A percentile compares a stretch with the other conserved stretches of the same genome.
These are phyloP conservation scores for Cantharis flavilabris DNA, from an alignment of 2,888 invertebrate genomes.

Conservation along the genomic window DNA sequence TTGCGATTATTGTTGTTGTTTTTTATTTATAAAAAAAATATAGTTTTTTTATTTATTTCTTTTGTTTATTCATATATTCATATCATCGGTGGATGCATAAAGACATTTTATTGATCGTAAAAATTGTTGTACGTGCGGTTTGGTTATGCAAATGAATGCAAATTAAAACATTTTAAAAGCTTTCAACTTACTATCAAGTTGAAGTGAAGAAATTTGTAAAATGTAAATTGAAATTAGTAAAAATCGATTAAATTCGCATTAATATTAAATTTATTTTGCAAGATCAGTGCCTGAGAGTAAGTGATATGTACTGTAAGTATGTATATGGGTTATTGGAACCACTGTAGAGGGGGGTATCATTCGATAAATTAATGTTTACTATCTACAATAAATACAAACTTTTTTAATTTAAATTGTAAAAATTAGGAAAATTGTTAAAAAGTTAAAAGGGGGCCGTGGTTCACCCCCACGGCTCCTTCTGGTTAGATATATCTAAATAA, in stretches of 20 bases:
- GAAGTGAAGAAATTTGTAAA: neutral
- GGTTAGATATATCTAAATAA: no score
- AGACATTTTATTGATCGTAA: neutral
- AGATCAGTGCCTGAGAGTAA: neutral
- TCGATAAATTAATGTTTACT: no score
- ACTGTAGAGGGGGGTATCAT: no score
- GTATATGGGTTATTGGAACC: no score
- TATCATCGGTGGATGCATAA: neutral
- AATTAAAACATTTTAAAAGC: neutral
- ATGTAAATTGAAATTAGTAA: neutral
- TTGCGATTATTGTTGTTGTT: neutral
- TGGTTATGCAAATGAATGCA: neutral
- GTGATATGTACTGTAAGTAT: no score
- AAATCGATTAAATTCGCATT: neutral
- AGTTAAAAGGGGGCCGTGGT: no score
- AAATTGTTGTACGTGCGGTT: neutral
- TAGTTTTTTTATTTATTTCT: neutral
- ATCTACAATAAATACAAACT: no score
- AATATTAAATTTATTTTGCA: neutral
- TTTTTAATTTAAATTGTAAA: no score
- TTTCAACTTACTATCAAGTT: neutral
- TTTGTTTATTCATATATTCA: neutral
- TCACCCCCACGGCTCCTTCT: no score
- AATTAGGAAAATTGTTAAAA: no score
- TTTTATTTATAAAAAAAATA: neutral